Conservation (phyloP, 1,140 invertebrate species). For the Arctopsyche grandis region DNA sequence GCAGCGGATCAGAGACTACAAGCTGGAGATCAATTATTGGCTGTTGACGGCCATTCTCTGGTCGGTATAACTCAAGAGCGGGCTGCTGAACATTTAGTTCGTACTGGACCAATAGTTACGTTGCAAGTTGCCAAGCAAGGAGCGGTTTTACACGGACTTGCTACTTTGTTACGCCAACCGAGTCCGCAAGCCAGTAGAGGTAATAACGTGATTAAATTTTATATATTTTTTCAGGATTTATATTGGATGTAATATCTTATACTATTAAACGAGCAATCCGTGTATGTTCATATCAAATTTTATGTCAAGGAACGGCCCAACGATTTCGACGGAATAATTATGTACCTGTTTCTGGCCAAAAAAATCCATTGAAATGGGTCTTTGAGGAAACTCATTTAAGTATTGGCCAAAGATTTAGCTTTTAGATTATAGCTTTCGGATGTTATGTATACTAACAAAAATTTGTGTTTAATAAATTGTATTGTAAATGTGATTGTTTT, state of each 20-base stretch:
- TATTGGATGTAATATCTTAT: not conserved
- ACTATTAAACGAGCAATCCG: too few relatives aligned
- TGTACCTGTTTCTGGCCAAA: too few relatives aligned
- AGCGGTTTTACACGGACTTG: conserved; percentile 95
- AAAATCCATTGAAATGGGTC: too few relatives aligned
- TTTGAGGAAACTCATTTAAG: too few relatives aligned
- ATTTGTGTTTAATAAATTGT: not conserved
- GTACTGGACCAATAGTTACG: conserved; percentile 92
- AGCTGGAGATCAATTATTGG: conserved; percentile 96
- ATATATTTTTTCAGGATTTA: not conserved
- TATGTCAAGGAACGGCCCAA: too few relatives aligned
- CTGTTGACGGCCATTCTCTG: conserved; percentile 96
- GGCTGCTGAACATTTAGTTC: conserved; percentile 95
- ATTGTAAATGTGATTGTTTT: not conserved
- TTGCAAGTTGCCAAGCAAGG: conserved; percentile 97
- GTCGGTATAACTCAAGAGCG: conserved; percentile 97
- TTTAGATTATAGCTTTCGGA: too few relatives aligned
- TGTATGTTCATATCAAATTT: not conserved
- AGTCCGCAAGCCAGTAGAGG: conserved; percentile 86
- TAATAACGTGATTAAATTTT: conserved; percentile 59
- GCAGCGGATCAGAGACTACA: conserved; percentile 93
- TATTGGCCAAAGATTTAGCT: too few relatives aligned
- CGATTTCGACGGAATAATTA: too few relatives aligned
- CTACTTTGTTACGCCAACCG: conserved; percentile 91
- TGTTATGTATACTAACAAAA: too few relatives aligned